phyloP scores from a whole-genome alignment of 2,113 vertebrate genomes.

The Phyllostomus hastatus region DNA sequence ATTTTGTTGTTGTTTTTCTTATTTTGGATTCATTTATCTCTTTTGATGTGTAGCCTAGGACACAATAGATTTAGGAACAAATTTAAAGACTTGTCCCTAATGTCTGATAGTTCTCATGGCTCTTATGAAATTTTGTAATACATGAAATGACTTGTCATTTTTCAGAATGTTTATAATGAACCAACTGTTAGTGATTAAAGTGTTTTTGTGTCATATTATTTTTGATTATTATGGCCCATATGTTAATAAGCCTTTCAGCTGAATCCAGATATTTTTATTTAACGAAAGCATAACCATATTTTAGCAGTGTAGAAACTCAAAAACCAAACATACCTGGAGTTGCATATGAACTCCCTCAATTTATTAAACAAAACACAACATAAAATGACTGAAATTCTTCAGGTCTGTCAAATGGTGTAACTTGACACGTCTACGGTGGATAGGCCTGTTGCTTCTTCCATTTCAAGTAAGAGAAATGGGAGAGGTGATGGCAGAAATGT shows the following conservation, averaged over 20 bases:
- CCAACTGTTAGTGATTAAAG: neutral
- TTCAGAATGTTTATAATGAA: neutral
- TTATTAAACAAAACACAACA: neutral
- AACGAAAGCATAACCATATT: neutral
- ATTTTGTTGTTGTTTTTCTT: neutral
- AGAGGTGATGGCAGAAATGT: neutral
- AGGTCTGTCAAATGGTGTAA: neutral
- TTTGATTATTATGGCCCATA: neutral
- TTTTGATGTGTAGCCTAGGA: neutral
- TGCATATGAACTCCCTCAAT: neutral
- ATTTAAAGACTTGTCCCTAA: neutral
- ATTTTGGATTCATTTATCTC: neutral
- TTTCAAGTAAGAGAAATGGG: neutral
- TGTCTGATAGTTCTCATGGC: neutral
- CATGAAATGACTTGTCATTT: constrained; percentile 3
- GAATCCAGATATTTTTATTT: neutral
- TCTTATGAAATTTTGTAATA: neutral
- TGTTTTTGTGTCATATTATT: neutral
- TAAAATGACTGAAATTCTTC: neutral
- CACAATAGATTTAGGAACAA: neutral
- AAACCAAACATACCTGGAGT: neutral
- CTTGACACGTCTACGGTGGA: neutral
- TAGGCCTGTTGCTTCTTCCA: neutral
- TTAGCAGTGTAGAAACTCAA: neutral
- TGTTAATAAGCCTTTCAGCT: neutral